phyloP scores from a whole-genome alignment of 2,113 vertebrate species.

The Columbina picui region DNA sequence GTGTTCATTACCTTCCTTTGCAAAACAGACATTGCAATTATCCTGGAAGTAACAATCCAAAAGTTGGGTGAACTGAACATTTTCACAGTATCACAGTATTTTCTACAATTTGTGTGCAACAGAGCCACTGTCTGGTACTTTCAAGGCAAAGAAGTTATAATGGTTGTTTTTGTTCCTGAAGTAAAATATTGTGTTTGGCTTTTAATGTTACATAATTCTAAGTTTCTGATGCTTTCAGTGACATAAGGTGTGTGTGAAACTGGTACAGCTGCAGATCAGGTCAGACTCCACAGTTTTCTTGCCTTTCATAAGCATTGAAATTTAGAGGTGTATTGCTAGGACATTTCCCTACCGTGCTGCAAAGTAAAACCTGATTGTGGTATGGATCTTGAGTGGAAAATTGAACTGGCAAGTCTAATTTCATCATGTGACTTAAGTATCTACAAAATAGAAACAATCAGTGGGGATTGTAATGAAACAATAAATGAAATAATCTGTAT shows the following conservation, averaged over 20 bases:
- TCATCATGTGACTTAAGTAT: neutral
- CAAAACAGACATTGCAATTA: neutral
- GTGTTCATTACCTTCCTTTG: neutral
- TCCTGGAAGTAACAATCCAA: neutral
- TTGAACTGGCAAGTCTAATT: neutral
- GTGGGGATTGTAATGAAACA: neutral
- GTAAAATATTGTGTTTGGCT: neutral
- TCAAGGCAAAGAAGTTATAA: neutral
- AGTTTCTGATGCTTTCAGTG: neutral
- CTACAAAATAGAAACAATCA: neutral
- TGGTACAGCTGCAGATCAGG: neutral
- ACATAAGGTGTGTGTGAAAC: neutral
- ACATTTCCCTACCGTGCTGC: neutral
- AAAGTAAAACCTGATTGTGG: neutral
- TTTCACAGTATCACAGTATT: no score
- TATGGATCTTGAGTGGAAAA: neutral
- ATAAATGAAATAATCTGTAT: neutral
- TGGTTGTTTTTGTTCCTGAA: neutral
- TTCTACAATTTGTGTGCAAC: neutral
- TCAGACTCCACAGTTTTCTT: neutral
- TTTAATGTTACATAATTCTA: neutral
- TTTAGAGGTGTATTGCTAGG: neutral
- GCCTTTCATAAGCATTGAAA: neutral
- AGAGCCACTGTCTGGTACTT: neutral
- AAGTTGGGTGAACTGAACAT: neutral